phyloP scores from a whole-genome alignment of 2,113 vertebrate species.

The Gymnobelideus leadbeateri region DNA sequence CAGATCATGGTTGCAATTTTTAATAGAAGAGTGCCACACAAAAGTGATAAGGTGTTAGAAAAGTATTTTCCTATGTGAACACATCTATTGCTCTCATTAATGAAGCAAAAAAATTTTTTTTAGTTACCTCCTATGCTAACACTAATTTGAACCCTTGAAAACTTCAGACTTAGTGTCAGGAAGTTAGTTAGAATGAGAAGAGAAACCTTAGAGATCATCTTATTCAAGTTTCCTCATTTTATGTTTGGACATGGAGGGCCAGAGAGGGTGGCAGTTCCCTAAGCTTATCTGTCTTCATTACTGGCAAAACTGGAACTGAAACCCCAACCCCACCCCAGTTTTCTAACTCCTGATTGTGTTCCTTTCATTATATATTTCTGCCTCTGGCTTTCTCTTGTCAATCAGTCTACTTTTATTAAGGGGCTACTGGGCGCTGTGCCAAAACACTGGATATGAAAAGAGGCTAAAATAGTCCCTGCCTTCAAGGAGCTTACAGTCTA shows the following conservation, averaged over 20 bases:
- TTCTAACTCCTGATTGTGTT: neutral
- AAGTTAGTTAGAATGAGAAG: constrained; percentile 6
- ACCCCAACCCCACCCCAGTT: neutral
- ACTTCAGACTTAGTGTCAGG: neutral
- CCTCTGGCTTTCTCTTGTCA: neutral
- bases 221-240: neutral
- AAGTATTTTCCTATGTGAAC: constrained; percentile 32
- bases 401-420: neutral
- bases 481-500: neutral
- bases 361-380: neutral
- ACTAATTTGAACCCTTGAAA: neutral
- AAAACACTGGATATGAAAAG: neutral
- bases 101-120: neutral
- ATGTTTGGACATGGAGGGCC: neutral
- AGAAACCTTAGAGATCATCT: neutral
- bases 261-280: neutral
- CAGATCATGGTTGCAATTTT: neutral
- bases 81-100: constrained; percentile 28
- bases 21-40: neutral
- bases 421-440: too few species aligned
- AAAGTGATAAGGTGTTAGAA: neutral
- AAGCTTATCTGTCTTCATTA: neutral
- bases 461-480: neutral
- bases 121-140: neutral
- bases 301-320: neutral